Conservation (phyloP, 2,888 invertebrate genomes). For the Amiota mariae region DNA sequence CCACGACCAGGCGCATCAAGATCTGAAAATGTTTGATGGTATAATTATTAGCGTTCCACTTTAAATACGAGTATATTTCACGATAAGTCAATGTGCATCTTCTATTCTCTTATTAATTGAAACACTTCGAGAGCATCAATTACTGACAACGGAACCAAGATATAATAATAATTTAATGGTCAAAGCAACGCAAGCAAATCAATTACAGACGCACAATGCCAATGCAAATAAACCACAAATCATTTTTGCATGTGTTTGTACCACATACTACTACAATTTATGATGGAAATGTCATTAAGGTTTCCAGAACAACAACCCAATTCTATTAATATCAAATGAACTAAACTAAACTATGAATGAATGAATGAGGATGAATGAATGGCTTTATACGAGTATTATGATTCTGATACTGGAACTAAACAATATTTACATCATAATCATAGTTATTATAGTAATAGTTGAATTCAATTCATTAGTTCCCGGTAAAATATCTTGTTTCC, state of each 20-base stretch:
- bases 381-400: neutral
- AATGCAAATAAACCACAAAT: neutral
- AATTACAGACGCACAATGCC: constrained; percentile 9
- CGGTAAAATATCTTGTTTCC: constrained; percentile 45
- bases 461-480: constrained; percentile 54
- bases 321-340: too few relatives aligned
- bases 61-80: neutral
- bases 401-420: constrained; percentile 24
- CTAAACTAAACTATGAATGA: neutral
- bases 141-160: constrained; percentile 18
- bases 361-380: neutral
- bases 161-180: neutral
- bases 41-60: constrained; percentile 10
- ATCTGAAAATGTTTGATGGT: constrained; percentile 40
- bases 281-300: constrained; percentile 1
- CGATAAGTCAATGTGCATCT: constrained; percentile 31
- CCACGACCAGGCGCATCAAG: constrained; percentile 41
- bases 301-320: neutral
- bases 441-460: constrained; percentile 53
- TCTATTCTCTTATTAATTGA: constrained; percentile 37
- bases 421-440: constrained; percentile 54
- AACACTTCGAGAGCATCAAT: constrained; percentile 31
- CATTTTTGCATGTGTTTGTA: constrained; percentile 4
- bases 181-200: constrained; percentile 3
- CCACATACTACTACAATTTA: neutral